These are phyloP conservation scores for Thripadectes ignobilis DNA, from an alignment of 2,797 vertebrate genomes.

Conservation along the genomic window DNA sequence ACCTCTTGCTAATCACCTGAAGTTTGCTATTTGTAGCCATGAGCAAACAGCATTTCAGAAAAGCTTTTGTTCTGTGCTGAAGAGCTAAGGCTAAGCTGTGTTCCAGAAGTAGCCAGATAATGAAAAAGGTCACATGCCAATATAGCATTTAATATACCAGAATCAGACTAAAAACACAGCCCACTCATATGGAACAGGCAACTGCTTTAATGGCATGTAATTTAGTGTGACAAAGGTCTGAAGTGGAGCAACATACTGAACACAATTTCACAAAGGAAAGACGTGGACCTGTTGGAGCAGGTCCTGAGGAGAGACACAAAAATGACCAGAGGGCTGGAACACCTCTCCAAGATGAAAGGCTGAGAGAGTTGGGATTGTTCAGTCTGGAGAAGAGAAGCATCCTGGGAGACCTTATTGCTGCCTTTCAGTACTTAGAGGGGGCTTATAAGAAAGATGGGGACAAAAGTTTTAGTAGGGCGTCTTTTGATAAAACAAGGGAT, in stretches of 20 bases:
- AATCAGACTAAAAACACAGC: not conserved
- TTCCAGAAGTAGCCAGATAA: not conserved
- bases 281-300: not conserved
- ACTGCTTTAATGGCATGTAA: not conserved
- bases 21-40: not conserved
- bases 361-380: not conserved
- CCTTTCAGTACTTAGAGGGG: not conserved
- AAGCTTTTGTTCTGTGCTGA: not conserved
- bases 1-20: conserved; percentile 9
- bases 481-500: not conserved
- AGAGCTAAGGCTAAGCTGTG: not conserved
- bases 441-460: not conserved
- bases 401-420: accelerated
- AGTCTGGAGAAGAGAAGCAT: not conserved
- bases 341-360: not conserved
- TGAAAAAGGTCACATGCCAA: not conserved
- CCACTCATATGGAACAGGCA: not conserved
- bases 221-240: not conserved
- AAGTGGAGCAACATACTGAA: not conserved
- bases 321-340: not conserved
- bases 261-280: not conserved
- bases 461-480: not conserved
- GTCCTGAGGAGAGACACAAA: not conserved
- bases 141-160: not conserved
- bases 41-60: conserved; percentile 4